Percentiles rank a stretch among this genome's conserved stretches.
Conservation (phyloP, 2,797 vertebrate species). For the Sandelia bainsii region DNA sequence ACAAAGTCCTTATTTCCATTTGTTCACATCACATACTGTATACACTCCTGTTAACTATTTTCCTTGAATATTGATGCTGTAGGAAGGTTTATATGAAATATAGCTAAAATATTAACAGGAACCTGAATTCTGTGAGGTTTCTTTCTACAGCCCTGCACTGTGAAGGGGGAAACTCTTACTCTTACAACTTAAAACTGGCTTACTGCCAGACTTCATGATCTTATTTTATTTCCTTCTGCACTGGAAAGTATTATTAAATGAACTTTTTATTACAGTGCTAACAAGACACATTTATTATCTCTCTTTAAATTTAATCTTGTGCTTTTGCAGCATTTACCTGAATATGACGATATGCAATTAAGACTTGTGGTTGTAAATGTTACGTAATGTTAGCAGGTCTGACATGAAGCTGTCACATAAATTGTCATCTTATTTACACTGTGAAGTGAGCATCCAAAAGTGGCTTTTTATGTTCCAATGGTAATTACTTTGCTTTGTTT, state of each 20-base stretch:
- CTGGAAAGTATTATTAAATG: neutral
- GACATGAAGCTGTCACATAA: neutral
- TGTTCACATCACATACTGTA: too few relatives aligned
- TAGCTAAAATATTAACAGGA: too few relatives aligned
- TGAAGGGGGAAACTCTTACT: neutral
- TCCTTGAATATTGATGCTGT: too few relatives aligned
- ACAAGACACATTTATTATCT: neutral
- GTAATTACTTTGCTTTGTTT: neutral
- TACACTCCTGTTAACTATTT: too few relatives aligned
- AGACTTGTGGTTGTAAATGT: neutral
- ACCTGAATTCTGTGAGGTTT: neutral
- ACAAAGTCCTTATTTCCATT: too few relatives aligned
- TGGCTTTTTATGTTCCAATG: slow-evolving; percentile 1
- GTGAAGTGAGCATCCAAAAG: neutral
- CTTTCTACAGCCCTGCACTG: neutral
- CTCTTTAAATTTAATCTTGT: neutral
- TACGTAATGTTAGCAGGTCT: neutral
- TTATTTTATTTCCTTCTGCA: neutral
- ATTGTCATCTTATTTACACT: neutral
- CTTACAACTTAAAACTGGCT: neutral
- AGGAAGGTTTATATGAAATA: too few relatives aligned
- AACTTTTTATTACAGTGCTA: neutral
- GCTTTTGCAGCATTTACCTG: neutral
- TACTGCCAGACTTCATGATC: neutral
- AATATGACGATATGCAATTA: neutral